These are phyloP conservation scores for Andrena marginata DNA, from an alignment of 2,888 invertebrate genomes.

Conservation along the genomic window DNA sequence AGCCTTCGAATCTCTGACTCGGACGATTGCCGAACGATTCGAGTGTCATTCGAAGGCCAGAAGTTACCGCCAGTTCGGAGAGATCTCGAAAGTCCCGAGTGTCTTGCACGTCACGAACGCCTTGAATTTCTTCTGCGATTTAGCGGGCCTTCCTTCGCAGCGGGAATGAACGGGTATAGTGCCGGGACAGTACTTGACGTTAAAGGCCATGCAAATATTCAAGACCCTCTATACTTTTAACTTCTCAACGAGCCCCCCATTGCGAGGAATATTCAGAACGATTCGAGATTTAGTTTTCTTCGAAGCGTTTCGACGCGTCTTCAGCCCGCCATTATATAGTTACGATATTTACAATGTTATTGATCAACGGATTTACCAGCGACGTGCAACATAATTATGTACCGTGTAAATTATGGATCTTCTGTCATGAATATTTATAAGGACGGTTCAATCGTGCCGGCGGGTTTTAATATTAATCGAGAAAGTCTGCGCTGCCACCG, in stretches of 20 bases:
- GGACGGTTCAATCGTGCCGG: not conserved
- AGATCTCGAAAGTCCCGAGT: too few relatives aligned
- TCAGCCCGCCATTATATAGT: not conserved
- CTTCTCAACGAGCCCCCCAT: not conserved
- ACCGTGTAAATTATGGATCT: slow-evolving; percentile 49
- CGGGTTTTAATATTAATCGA: slow-evolving; percentile 48
- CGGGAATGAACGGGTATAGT: not conserved
- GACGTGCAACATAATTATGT: slow-evolving; percentile 44
- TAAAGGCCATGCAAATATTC: not conserved
- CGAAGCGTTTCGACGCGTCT: not conserved
- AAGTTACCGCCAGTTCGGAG: too few relatives aligned
- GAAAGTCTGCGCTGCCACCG: not conserved
- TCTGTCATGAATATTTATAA: slow-evolving; percentile 53
- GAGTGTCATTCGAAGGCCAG: too few relatives aligned
- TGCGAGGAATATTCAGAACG: not conserved
- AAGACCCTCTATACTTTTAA: not conserved
- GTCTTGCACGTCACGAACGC: too few relatives aligned
- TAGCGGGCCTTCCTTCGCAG: not conserved
- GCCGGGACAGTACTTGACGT: not conserved
- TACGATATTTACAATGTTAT: slow-evolving; percentile 31
- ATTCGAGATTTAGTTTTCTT: not conserved
- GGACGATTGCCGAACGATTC: too few relatives aligned
- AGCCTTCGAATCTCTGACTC: too few relatives aligned
- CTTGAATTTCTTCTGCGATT: too few relatives aligned
- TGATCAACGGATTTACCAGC: slow-evolving; percentile 39